Conservation (phyloP, 2,797 vertebrate genomes). For the Brotogeris chrysoptera region DNA sequence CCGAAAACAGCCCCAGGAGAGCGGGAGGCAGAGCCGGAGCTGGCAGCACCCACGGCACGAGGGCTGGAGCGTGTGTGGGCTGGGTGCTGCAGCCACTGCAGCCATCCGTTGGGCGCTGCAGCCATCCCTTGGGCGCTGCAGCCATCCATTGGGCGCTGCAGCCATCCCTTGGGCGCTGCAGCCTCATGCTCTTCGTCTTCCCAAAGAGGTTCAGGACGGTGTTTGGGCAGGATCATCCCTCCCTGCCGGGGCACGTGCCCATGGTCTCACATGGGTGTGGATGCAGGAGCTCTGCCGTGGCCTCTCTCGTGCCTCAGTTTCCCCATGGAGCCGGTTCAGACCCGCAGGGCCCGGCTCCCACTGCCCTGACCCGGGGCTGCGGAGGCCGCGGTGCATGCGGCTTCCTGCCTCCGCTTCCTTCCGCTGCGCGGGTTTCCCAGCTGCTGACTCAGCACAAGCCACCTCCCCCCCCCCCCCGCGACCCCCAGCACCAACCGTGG, state of each 20-base stretch:
- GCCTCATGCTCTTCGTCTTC: neutral
- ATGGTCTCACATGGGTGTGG: fast-evolving
- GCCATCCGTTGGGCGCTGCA: too few relatives aligned
- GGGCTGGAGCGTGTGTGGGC: neutral
- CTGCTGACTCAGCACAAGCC: slow-evolving; percentile 16
- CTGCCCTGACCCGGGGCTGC: neutral
- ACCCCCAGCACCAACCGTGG: neutral
- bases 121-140: neutral
- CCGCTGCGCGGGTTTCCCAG: neutral
- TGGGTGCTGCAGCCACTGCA: neutral
- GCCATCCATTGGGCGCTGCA: neutral
- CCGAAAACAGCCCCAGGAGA: neutral
- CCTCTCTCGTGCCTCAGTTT: slow-evolving; percentile 6
- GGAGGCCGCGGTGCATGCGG: too few relatives aligned
- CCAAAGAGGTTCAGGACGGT: neutral
- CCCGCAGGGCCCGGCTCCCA: fast-evolving
- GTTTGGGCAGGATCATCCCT: neutral
- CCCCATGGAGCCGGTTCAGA: neutral
- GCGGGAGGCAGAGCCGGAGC: neutral
- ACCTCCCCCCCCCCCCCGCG: neutral
- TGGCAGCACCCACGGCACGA: neutral
- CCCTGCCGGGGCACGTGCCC: neutral
- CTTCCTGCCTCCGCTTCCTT: slow-evolving; percentile 27
- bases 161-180: neutral
- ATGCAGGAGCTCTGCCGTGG: neutral